Conservation (phyloP, 2,113 vertebrate species). For the Passer domesticus region DNA sequence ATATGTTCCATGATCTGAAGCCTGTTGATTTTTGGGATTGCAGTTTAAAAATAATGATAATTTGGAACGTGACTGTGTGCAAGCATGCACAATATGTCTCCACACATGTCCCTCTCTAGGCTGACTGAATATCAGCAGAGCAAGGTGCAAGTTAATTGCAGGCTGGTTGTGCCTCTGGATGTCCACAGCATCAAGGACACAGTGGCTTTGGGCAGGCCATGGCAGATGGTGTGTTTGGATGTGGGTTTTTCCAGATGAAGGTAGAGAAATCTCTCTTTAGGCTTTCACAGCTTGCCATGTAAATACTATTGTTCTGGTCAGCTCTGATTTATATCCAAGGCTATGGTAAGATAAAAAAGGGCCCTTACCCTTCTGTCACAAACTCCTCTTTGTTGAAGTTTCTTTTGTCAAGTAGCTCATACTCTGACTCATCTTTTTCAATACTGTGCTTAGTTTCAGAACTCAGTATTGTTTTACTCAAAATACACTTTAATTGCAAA, state of each 20-base stretch:
- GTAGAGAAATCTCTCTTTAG: conserved; percentile 65
- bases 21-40: not conserved
- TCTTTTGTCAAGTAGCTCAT: conserved; percentile 43
- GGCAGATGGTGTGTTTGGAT: conserved; percentile 70
- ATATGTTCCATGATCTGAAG: not conserved
- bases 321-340: conserved; percentile 50
- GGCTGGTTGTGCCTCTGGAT: not conserved
- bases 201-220: conserved; percentile 49
- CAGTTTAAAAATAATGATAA: not conserved
- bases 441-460: not conserved
- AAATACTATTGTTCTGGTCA: conserved; percentile 50
- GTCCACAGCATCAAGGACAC: not conserved
- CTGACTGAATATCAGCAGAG: not conserved
- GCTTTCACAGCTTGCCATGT: conserved; percentile 69
- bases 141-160: not conserved
- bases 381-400: conserved; percentile 54
- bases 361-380: conserved; percentile 56
- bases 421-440: conserved; percentile 37
- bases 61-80: not conserved
- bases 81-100: not conserved
- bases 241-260: conserved; percentile 62
- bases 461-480: not conserved
- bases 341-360: conserved; percentile 42
- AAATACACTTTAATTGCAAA: conserved; percentile 3
- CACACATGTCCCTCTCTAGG: fast-evolving